Percentiles rank a stretch among this genome's conserved stretches.
Evolutionary conservation across 2,797 vertebrate species (phyloP).

Genomic region (Sebastes flavidus): DNA sequence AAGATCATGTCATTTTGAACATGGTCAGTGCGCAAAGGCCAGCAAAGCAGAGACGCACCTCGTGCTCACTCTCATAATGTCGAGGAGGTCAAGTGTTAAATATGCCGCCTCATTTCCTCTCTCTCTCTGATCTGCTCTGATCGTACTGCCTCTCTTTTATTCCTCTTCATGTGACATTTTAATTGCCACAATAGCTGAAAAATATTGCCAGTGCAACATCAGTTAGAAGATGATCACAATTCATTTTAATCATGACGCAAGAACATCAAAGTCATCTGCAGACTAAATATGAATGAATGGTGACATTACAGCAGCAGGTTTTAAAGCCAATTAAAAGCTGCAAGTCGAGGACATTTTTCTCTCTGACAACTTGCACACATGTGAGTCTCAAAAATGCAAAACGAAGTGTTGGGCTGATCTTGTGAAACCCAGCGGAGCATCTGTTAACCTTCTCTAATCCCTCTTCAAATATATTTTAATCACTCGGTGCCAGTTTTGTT

Average conservation of each 20-base stretch:
- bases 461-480: slow-evolving; percentile 18
- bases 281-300: not conserved
- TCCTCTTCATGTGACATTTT: slow-evolving; percentile 33
- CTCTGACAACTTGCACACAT: not conserved
- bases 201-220: not conserved
- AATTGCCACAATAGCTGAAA: slow-evolving; percentile 19
- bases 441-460: slow-evolving; percentile 37
- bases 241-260: not conserved
- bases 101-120: slow-evolving; percentile 37
- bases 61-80: slow-evolving; percentile 34
- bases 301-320: not conserved
- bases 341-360: not conserved
- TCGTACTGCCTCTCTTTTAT: not conserved
- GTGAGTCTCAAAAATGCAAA: not conserved
- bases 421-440: not conserved
- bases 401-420: not conserved
- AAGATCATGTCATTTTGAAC: slow-evolving; percentile 39
- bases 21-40: slow-evolving; percentile 27
- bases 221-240: not conserved
- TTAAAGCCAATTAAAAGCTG: not conserved
- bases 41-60: slow-evolving; percentile 44
- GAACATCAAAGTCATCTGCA: not conserved
- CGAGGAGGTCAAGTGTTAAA: slow-evolving; percentile 59
- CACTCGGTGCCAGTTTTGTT: not conserved
- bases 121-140: slow-evolving; percentile 10